phyloP scores from a whole-genome alignment of 2,113 vertebrate genomes.

The Grallaria varia region DNA sequence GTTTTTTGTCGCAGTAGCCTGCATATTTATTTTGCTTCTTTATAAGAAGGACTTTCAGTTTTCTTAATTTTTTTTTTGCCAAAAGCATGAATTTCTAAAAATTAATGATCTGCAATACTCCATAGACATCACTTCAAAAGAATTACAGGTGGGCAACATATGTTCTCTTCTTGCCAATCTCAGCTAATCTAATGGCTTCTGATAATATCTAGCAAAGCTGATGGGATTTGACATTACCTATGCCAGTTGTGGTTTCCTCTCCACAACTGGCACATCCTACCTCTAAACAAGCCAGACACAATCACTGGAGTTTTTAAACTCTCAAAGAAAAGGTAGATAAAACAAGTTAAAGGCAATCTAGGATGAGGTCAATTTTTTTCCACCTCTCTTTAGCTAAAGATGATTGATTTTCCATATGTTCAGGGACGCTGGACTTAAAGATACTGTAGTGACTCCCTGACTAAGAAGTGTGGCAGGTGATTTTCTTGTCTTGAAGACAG shows the following conservation, averaged over 20 bases:
- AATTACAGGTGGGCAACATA: neutral
- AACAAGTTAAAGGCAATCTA: neutral
- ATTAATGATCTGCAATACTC: neutral
- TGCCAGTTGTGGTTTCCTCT: neutral
- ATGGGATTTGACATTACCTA: neutral
- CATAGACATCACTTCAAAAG: neutral
- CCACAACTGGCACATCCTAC: neutral
- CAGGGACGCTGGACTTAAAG: neutral
- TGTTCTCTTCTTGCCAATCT: neutral
- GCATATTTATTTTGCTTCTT: neutral
- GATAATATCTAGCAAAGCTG: neutral
- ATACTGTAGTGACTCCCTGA: neutral
- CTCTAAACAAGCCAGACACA: neutral
- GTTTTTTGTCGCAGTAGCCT: neutral
- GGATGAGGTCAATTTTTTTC: neutral
- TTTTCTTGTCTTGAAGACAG: neutral
- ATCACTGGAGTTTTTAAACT: neutral
- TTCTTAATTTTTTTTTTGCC: neutral
- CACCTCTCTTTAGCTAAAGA: neutral
- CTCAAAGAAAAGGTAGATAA: neutral
- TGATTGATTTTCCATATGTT: neutral
- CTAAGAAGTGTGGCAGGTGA: neutral
- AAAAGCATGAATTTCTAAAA: neutral
- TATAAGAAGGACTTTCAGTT: neutral
- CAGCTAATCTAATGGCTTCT: neutral